These are phyloP conservation scores for Crambe crambe DNA, from an alignment of 37 sponge, comb jelly and placozoan genomes.

Conservation along the genomic window DNA sequence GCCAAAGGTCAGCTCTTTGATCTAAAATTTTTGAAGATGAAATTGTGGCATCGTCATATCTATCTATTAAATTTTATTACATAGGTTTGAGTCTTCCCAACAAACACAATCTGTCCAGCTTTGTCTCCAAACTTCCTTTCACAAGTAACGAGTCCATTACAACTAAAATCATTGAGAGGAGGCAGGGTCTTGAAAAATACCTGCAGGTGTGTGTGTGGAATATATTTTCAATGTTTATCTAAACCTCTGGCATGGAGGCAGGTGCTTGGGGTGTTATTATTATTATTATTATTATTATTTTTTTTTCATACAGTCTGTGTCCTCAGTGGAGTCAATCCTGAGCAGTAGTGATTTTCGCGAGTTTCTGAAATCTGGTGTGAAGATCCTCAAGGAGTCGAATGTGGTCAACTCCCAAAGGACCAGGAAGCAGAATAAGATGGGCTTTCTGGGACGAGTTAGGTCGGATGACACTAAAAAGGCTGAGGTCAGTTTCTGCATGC, in stretches of 20 bases:
- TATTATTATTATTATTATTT: neutral
- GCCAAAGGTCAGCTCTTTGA: conserved; percentile 24
- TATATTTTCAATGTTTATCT: neutral
- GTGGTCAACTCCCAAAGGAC: neutral
- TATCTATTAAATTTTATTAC: neutral
- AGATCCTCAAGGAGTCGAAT: conserved; percentile 26
- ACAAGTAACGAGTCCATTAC: conserved; percentile 30
- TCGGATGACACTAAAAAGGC: neutral
- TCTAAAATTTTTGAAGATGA: neutral
- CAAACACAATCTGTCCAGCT: conserved; percentile 15
- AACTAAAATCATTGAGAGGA: conserved; percentile 47
- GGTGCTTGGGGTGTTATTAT: neutral
- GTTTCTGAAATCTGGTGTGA: conserved; percentile 56
- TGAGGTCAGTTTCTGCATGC: neutral
- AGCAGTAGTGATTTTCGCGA: conserved; percentile 35
- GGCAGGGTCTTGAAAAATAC: conserved; percentile 60
- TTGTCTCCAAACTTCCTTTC: conserved; percentile 55
- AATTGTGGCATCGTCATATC: neutral
- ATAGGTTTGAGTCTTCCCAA: conserved; percentile 57
- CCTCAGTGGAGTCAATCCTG: conserved; percentile 6
- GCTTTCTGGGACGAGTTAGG: conserved; percentile 3
- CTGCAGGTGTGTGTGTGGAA: conserved; percentile 45
- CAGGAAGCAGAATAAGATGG: neutral
- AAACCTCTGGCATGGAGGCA: neutral
- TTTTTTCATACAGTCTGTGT: conserved; percentile 12